Evolutionary conservation across 2,797 vertebrate species (phyloP), one percentile per base, ranked within the genome.

Genomic region (Argyrosomus regius): DNA sequence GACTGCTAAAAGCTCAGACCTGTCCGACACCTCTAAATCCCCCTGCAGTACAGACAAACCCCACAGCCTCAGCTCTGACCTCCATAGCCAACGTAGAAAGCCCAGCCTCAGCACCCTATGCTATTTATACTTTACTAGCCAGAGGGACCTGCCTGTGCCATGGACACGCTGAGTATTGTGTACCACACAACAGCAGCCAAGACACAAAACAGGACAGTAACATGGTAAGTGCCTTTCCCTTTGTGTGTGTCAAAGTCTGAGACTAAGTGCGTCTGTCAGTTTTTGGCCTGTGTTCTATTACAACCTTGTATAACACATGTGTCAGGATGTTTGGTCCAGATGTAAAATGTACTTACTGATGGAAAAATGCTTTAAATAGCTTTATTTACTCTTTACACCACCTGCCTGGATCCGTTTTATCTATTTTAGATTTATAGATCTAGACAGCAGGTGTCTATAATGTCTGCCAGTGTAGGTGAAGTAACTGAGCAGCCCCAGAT

Each of bases 111-210:
- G 89, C 93, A 53, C 89, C 95, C 63, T 97, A 96, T 68, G 96
- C 97, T 77, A 93, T 98, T 89, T 98, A 96, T 77, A 96, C 96
- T 81, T 91, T 98, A 79, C 93, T 97, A 79, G 88, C 96, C 65
- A 94, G 94, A 59, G 97, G 97, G 43, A 97, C 96, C 65, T 98
- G 97, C 82, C 94, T 97, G 78, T 98, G 97, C 77, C 96, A 98
- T 0, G 97, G 97, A 5, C 97, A 98, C 0, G 97, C 97, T 3
- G 96, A 97, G 82, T 77, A 94, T 18, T 98, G 97, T 2, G 83
- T 94, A 71, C 83, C 92, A 24, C 43, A 81, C 79, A 87, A 89
- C 76, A 72, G 41, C 67, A 87, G 77, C 53, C 71, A 62, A 26
- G 86, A 83, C 13, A 53, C 82, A 14, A 68, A 16, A 1, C 79